A percentile compares a stretch with the other conserved stretches of the same genome.
These are phyloP conservation scores for Lipophrys pholis DNA, from an alignment of 2,113 vertebrate genomes.

Conservation along the genomic window DNA sequence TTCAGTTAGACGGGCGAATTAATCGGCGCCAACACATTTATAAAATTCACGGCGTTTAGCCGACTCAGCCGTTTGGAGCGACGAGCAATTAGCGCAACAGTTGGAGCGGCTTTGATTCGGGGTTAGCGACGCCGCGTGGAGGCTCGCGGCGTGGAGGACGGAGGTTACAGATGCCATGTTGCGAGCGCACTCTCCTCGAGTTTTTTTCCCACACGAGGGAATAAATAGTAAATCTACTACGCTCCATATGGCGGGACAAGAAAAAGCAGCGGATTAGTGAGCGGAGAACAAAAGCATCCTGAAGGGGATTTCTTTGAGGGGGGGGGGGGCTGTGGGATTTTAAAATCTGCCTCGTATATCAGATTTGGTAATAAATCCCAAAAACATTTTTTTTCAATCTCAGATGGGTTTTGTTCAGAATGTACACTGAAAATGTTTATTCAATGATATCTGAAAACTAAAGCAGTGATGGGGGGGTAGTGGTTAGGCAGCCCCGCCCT, in stretches of 20 bases:
- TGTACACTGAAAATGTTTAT: neutral
- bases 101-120: slow-evolving; percentile 36
- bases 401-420: neutral
- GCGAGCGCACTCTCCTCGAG: too few relatives aligned
- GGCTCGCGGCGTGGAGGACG: slow-evolving; percentile 1
- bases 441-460: neutral
- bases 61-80: slow-evolving; percentile 40
- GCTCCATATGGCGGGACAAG: neutral
- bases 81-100: slow-evolving; percentile 52
- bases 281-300: neutral
- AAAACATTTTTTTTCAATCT: neutral
- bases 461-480: too few relatives aligned
- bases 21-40: slow-evolving; percentile 22
- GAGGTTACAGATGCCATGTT: slow-evolving; percentile 21
- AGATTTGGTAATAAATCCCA: neutral
- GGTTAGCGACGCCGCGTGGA: slow-evolving; percentile 18
- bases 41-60: slow-evolving; percentile 26
- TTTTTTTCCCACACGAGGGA: neutral
- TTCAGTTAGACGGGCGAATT: slow-evolving; percentile 40
- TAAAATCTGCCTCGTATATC: neutral
- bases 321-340: neutral
- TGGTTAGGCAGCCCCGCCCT: too few relatives aligned
- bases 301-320: neutral
- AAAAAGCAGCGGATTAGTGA: neutral
- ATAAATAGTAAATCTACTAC: slow-evolving; percentile 1